These are phyloP conservation scores for Cynodonichthys magdalenae DNA, from an alignment of 2,797 vertebrate genomes.

Conservation along the genomic window DNA sequence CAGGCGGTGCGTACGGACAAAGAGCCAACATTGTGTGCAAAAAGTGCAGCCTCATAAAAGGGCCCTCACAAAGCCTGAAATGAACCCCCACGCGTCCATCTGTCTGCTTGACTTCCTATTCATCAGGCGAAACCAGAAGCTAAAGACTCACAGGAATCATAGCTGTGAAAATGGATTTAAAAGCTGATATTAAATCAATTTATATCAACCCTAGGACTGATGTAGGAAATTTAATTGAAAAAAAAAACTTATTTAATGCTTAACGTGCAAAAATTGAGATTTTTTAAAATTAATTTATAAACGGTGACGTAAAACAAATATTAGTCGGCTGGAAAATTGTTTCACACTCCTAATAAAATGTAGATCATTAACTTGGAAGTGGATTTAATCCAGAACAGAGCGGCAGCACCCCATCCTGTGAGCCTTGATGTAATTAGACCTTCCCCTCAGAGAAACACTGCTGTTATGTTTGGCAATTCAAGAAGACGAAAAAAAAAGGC, in stretches of 20 bases:
- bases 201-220: neutral
- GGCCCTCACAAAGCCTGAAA: slow-evolving; percentile 61
- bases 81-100: slow-evolving; percentile 52
- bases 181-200: neutral
- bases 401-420: slow-evolving; percentile 33
- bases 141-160: slow-evolving; percentile 10
- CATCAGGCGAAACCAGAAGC: slow-evolving; percentile 42
- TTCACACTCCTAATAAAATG: slow-evolving; percentile 53
- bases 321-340: slow-evolving; percentile 17
- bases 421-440: slow-evolving; percentile 68
- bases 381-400: slow-evolving; percentile 55
- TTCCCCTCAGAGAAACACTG: slow-evolving; percentile 39
- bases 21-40: slow-evolving; percentile 70
- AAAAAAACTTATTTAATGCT: no score
- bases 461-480: slow-evolving; percentile 52
- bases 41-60: slow-evolving; percentile 79
- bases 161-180: slow-evolving; percentile 5
- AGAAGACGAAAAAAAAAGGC: neutral
- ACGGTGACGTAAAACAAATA: neutral
- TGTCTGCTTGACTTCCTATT: slow-evolving; percentile 67
- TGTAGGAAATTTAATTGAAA: neutral
- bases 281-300: neutral
- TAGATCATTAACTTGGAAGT: slow-evolving; percentile 47
- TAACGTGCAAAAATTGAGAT: neutral
- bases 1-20: slow-evolving; percentile 52